Percentiles rank a stretch among this genome's conserved stretches.
Conservation (phyloP, 2,888 invertebrate species). For the Yponomeuta malinellus region DNA sequence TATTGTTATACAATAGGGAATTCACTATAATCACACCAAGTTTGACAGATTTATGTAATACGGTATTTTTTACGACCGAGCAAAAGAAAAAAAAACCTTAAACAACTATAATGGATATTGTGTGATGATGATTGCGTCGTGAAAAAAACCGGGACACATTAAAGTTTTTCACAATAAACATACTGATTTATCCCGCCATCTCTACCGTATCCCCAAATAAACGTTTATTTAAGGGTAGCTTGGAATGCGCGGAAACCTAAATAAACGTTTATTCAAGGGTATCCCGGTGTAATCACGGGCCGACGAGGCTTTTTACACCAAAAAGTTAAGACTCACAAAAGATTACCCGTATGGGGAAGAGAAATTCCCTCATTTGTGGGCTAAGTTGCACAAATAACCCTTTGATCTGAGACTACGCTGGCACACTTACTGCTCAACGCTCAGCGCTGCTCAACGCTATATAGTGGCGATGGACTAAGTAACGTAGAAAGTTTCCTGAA, state of each 20-base stretch:
- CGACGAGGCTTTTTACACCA: not conserved
- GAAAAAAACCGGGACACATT: not conserved
- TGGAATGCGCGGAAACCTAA: conserved; percentile 11
- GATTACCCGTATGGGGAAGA: not conserved
- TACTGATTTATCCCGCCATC: not conserved
- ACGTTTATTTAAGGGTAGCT: not conserved
- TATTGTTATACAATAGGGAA: too few relatives aligned
- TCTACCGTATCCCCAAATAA: not conserved
- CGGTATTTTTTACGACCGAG: too few relatives aligned
- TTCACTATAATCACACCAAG: too few relatives aligned
- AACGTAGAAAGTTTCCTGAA: too few relatives aligned
- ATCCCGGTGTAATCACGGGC: conserved; percentile 5
- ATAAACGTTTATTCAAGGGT: conserved; percentile 13
- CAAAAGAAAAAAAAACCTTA: not conserved
- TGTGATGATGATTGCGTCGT: not conserved
- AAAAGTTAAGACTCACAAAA: not conserved
- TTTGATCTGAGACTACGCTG: too few relatives aligned
- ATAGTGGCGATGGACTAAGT: too few relatives aligned
- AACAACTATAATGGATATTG: too few relatives aligned
- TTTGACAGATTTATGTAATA: too few relatives aligned
- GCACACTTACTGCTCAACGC: too few relatives aligned
- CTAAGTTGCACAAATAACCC: too few relatives aligned
- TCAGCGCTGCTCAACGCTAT: too few relatives aligned
- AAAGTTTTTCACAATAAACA: not conserved
- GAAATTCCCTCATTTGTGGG: too few relatives aligned